phyloP scores from a whole-genome alignment of 2,888 invertebrate species.

The Ophioninae sp. region DNA sequence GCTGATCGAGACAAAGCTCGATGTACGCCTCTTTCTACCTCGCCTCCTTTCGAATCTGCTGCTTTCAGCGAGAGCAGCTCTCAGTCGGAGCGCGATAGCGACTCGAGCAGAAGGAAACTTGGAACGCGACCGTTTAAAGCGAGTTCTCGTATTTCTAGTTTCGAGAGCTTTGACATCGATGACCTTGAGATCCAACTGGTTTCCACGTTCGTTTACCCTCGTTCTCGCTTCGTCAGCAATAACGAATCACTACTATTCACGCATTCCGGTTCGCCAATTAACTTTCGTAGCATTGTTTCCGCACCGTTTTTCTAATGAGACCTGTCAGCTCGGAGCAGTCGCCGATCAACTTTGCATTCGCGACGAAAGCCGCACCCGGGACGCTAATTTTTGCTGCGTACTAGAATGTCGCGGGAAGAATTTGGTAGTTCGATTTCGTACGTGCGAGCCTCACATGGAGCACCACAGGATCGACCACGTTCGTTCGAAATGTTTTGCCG shows the following conservation, averaged over 20 bases:
- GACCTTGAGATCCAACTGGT: constrained; percentile 36
- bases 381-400: background rate
- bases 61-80: constrained; percentile 27
- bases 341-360: constrained; percentile 32
- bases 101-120: constrained; percentile 21
- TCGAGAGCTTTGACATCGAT: constrained; percentile 31
- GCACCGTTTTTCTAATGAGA: background rate
- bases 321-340: constrained; percentile 33
- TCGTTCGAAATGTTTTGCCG: constrained; percentile 63
- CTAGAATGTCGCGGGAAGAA: background rate
- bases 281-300: background rate
- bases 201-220: constrained; percentile 49
- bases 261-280: constrained; percentile 1
- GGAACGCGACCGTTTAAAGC: constrained; percentile 13
- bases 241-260: constrained; percentile 49
- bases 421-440: constrained; percentile 19
- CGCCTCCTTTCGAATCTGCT: constrained; percentile 10
- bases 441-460: background rate
- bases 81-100: constrained; percentile 13
- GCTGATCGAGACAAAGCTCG: constrained; percentile 49
- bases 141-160: constrained; percentile 53
- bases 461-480: constrained; percentile 14
- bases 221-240: constrained; percentile 60
- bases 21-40: constrained; percentile 7
- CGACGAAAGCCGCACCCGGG: constrained; percentile 16